Base-by-base conservation (phyloP, 2,113 vertebrate genomes). In the Passer domesticus region DNA sequence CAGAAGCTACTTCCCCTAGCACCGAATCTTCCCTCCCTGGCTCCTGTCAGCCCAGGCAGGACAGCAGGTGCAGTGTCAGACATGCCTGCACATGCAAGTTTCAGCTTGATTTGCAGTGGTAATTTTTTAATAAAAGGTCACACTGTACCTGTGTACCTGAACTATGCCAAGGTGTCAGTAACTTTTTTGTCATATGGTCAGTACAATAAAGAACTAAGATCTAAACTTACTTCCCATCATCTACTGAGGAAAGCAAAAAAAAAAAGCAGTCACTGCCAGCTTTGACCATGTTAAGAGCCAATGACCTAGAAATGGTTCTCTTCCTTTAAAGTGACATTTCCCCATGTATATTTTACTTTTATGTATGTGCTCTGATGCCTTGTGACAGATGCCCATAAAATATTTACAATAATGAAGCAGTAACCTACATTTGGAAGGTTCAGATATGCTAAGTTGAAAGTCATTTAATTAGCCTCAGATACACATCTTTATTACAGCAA, bases 361-460 rank as follows among this genome's bases (percentile, higher is more conserved):
- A 95, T 55, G 44, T 68, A 43, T 1, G 7, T 58, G 52, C 60
- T 91, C 60, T 55, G 63, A 83, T 72, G 85, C 68, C 83, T 92
- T 41, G 24, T 80, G 84, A 96, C 75, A 93, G 87, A 90, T 56
- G 52, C 67, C 78, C 73, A 95, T 97, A 83, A 96, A 95, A 94
- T 94, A 95, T 94, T 94, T 90, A 95, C 55, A 77, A 13, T 93
- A 94, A 91, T 27, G 67, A 97, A 91, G 64, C 33, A 87, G 52
- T 88, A 96, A 95, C 94, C 93, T 90, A 93, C 87, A 94, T 84
- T 92, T 87, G 93, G 43, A 91, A 95, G 67, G 72, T 82, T 89
- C 58, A 76, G 62, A 68, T 75, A 93, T 16, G 81, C 44, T 33
- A 64, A 60, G 62, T 70, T 94, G 64, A 72, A 83, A 89, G 53